phyloP scores from a whole-genome alignment of 37 sponge, comb jelly and placozoan genomes.

The Lycopodina hypogea region DNA sequence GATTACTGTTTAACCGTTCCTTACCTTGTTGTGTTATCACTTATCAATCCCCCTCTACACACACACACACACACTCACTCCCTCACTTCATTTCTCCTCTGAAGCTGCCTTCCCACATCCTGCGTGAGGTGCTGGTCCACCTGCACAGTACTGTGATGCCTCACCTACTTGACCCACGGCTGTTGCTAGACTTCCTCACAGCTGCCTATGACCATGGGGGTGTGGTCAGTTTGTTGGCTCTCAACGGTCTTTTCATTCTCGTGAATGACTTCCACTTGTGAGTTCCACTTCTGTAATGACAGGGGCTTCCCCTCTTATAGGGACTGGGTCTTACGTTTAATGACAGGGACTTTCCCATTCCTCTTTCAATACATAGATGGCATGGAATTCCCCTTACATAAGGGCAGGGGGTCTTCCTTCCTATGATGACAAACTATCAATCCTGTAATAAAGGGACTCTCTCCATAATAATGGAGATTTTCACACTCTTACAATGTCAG shows the following conservation, averaged over 20 bases:
- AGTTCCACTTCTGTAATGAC: slow-evolving; percentile 13
- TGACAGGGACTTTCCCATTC: too few species aligned
- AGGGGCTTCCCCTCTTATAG: neutral
- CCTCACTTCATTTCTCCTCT: neutral
- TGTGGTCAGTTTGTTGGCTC: slow-evolving; percentile 85
- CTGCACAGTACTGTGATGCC: slow-evolving; percentile 90
- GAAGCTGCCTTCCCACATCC: slow-evolving; percentile 31
- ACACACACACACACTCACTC: neutral
- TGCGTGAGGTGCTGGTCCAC: slow-evolving; percentile 52
- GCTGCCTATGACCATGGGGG: slow-evolving; percentile 85
- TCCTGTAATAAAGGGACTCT: too few species aligned
- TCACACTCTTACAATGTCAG: too few species aligned
- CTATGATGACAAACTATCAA: neutral
- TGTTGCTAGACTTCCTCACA: slow-evolving; percentile 91
- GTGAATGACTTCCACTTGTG: slow-evolving; percentile 91
- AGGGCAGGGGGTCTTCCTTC: neutral
- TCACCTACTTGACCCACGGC: slow-evolving; percentile 83
- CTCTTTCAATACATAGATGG: neutral
- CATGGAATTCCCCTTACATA: neutral
- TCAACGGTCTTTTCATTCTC: slow-evolving; percentile 94
- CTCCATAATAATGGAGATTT: too few species aligned
- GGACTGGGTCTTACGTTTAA: slow-evolving; percentile 78
- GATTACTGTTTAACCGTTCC: too few species aligned
- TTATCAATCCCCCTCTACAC: too few species aligned
- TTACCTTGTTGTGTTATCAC: too few species aligned